These are phyloP conservation scores for Aegotheles bennettii DNA, from an alignment of 2,113 vertebrate genomes.

Conservation along the genomic window DNA sequence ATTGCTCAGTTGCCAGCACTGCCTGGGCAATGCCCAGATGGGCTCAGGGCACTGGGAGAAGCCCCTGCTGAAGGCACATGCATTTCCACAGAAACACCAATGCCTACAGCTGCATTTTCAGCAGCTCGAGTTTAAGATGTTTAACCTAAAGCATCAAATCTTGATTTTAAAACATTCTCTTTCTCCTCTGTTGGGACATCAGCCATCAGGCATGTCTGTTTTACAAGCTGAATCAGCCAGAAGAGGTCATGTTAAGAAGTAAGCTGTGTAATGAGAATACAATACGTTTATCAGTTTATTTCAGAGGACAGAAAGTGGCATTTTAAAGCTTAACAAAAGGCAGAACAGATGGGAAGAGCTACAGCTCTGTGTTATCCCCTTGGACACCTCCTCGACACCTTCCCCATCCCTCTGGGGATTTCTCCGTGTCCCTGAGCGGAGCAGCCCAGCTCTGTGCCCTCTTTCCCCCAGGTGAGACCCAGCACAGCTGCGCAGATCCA, in stretches of 20 bases:
- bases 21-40: not conserved
- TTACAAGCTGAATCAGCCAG: not conserved
- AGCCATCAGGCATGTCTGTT: not conserved
- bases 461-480: not conserved
- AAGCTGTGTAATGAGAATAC: fast-evolving
- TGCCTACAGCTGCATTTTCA: not conserved
- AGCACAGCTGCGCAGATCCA: not conserved
- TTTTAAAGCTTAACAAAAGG: not conserved
- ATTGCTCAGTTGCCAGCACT: fast-evolving
- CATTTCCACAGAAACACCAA: not conserved
- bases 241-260: not conserved
- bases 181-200: not conserved
- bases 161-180: not conserved
- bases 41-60: too few species aligned
- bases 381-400: not conserved
- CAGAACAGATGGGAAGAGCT: not conserved
- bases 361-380: not conserved
- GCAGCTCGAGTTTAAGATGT: not conserved
- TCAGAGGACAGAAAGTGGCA: not conserved
- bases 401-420: not conserved
- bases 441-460: fast-evolving
- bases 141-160: not conserved
- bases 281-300: not conserved
- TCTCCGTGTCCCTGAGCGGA: not conserved
- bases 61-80: not conserved